Conservation (phyloP, 2,888 invertebrate species). For the Creontiades dilutus region DNA sequence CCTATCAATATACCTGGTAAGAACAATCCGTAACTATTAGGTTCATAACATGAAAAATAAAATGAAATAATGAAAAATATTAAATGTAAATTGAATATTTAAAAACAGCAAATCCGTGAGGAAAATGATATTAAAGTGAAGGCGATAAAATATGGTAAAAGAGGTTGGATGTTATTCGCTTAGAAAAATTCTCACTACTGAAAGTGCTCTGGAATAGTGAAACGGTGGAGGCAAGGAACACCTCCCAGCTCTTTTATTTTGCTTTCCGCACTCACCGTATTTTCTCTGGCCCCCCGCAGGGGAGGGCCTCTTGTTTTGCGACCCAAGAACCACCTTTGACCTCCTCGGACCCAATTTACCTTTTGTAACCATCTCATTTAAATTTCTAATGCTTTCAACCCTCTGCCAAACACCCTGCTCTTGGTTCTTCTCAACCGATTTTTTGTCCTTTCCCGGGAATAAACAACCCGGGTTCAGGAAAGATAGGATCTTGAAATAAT, state of each 20-base stretch:
- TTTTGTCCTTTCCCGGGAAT: slow-evolving; percentile 42
- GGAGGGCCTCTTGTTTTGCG: slow-evolving; percentile 57
- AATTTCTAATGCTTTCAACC: slow-evolving; percentile 66
- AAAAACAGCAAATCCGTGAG: too few relatives aligned
- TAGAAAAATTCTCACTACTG: slow-evolving; percentile 10
- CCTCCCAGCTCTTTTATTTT: slow-evolving; percentile 53
- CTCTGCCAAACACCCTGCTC: slow-evolving; percentile 31
- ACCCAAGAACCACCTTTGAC: slow-evolving; percentile 67
- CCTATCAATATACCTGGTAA: too few relatives aligned
- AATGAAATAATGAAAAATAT: too few relatives aligned
- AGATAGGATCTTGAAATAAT: slow-evolving; percentile 23
- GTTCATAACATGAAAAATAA: too few relatives aligned
- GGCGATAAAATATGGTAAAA: too few relatives aligned
- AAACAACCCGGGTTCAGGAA: not conserved
- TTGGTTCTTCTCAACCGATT: slow-evolving; percentile 40
- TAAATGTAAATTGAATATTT: too few relatives aligned
- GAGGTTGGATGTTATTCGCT: too few relatives aligned
- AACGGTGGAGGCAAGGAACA: slow-evolving; percentile 34
- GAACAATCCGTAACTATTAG: too few relatives aligned
- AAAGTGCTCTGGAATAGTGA: slow-evolving; percentile 25
- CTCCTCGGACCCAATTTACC: slow-evolving; percentile 70
- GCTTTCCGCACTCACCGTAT: slow-evolving; percentile 10
- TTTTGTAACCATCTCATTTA: slow-evolving; percentile 71
- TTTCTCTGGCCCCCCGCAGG: slow-evolving; percentile 29
- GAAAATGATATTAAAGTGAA: too few relatives aligned